Evolutionary conservation across 2,888 invertebrate species (phyloP), one percentile per base, ranked within the genome.

Genomic region (Dendrolimus pini): DNA sequence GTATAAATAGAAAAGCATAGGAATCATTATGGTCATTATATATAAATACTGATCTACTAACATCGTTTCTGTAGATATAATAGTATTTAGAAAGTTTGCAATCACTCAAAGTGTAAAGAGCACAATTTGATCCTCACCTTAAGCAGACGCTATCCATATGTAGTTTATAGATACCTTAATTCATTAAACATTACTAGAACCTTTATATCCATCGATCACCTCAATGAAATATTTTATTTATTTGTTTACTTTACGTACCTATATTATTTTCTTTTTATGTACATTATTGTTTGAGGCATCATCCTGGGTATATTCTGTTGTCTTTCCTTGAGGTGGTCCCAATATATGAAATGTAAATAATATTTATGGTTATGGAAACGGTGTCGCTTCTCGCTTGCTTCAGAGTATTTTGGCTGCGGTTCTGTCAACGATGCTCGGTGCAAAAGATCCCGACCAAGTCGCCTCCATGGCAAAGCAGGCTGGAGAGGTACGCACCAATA

Each of bases 401-500:
- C 95, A 97, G 97, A 95, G 96, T 92, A 94, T 97, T 92, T 95
- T 97, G 94, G 95, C 96, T 86, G 96, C 96, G 91, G 95, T 97
- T 89, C 94, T 97, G 92, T 95, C 96, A 86, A 94, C 96, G 90
- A 93, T 97, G 92, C 94, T 97, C 92, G 97, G 97, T 92, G 94
- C 95, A 90, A 95, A 95, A 93, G 96, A 97, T 92, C 96, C 96
- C 83, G 95, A 96, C 89, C 96, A 96, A 92, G 96, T 96, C 90
- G 95, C 96, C 92, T 94, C 95, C 92, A 96, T 97, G 96, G 97
- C 97, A 92, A 97, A 96, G 92, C 97, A 97, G 92, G 96, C 97
- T 90, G 96, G 96, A 91, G 96, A 97, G 96, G 97, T 97, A 95
- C 93, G 96, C 93, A 74, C 78, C 82, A 80, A 78, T 77, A 86